Evolutionary conservation across 2,113 vertebrate species (phyloP), one percentile per base, ranked within the genome.

Genomic region (Turnix velox): DNA sequence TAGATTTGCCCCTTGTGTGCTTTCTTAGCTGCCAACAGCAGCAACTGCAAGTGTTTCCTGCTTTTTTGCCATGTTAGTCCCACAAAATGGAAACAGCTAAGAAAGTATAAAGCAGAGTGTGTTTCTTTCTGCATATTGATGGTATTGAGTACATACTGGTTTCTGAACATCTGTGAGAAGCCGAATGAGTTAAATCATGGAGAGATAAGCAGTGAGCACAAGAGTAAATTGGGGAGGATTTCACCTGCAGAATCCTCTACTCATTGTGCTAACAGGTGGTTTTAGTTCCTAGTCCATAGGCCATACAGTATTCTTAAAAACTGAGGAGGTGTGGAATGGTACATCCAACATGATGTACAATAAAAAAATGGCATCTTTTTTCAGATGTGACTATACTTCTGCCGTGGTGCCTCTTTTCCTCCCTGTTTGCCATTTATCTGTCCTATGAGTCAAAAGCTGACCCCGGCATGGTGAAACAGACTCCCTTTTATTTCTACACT

Each of bases 1-100:
- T 66, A 88, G 66, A 63, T 88, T 78, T 87, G 37, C 49, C 84
- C 69, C 73, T 27, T 55, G 73, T 75, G 92, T 68, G 59, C 51
- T 13, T 58, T 95, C 73, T 72, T 86, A 75, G 88, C 80, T 88
- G 42, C 86, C 54, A 68, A 59, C 80, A 49, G 61, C 9, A 84
- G 61, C 0, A 0, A 81, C 76, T 84, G 86, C 51, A 88, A 52
- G 77, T 75, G 28, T 84, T 74, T 84, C 74, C 68, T 86, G 73
- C 65, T 81, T 93, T 93, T 93, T 88, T 68, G 58, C 61, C 68
- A 24, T 33, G 52, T 74, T 76, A 78, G 65, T 40, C 80, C 48
- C 33, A 43, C 6, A 24, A 40, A 68, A 54, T 27, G 61, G 88
- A 82, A 92, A 65, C 3, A 2, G 31, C 57, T 86, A 8, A 59